Evolutionary conservation across 2,888 invertebrate species (phyloP), one percentile per base, ranked within the genome.

Genomic region (Drosophila merina): DNA sequence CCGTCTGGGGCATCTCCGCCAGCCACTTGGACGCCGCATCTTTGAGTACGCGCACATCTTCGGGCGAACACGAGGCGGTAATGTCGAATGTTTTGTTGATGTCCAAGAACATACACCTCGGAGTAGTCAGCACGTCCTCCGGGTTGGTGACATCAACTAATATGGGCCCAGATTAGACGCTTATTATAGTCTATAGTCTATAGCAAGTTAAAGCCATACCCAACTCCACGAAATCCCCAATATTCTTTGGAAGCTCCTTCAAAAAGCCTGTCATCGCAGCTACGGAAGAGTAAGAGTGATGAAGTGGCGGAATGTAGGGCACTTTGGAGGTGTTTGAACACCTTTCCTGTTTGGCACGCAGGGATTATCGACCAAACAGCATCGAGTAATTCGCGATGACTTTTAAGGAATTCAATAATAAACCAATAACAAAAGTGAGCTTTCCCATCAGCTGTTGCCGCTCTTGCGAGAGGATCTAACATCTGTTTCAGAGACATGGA

Each of bases 11-110:
- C 1, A 72, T 77, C 42, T 88, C 84, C 3, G 85, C 86, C n/a
- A 91, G 70, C 57, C 85, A 87, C 69, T 91, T 91, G 7, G 91
- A 90, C 0, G 91, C 91, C 5, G 90, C 88, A n/a, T 87, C 83
- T 70, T 90, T 91, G 1, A 91, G 72, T 10, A 89, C 74, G 31
- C 79, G 75, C n/a, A 91, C 89, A 72, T 91, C 91, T 5, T 89
- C 79, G 0, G 89, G 88, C 25, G 79, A 86, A 55, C 87, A 84
- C 14, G 1, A 69, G 57, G 33, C 64, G 33, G 1, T 45, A 12
- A 20, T 20, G 20, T 20, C 20, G 20, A 20, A 20, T 20, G 20
- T 20, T 20, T 2, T 20, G 0, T 20, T 20, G 20, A 20, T 20
- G 20, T 86, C 79, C 28, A 89, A 71, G 31, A 91, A 83, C 28